Evolutionary conservation across 2,797 vertebrate genomes (phyloP), one percentile per base, ranked within the genome.

Genomic region (Sebastes oblongus): DNA sequence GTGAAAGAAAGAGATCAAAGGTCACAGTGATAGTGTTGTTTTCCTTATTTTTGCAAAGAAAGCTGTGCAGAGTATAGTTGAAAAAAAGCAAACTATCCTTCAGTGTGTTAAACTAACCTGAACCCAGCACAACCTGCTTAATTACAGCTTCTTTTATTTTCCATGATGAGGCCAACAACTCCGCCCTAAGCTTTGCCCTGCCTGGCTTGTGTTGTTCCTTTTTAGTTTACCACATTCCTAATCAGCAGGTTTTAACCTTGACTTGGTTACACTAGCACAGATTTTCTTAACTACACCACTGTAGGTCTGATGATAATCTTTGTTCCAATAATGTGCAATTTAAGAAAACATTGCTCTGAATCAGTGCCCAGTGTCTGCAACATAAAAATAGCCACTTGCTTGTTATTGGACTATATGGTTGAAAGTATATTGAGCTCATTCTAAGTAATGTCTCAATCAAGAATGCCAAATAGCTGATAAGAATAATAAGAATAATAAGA

Each of bases 231-330:
- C 64, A 56, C 77, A 30, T 54, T 77, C 30, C 62, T 84, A 72
- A 91, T 91, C 91, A 82, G 78, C 73, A 39, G 27, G 22, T 77
- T 87, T 0, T 39, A 59, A 91, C 86, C 86, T 87, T 91, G 89
- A 73, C 78, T 80, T 32, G 74, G 60, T 72, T 70, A 22, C 27
- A 14, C 4, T 14, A 2, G 60, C 10, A 3, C 74, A 72, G 69
- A 68, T 72, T 77, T 54, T 29, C 25, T 22, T 20, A 13, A 55
- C 4, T 27, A 20, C 6, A 14, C n/a, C 54, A 14, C 42, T 32
- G 29, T 6, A n/a, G 25, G 16, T 74, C 8, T 54, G 4, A 20
- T 10, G n/a, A 46, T 27, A n/a, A 58, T 8, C 24, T 25, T 2
- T 3, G 3, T 13, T 8, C 24, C 13, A 25, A 16, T 4, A 65